Percentiles rank a stretch among this genome's conserved stretches.
Conservation (phyloP, 2,113 vertebrate species). For the Erythrolamprus reginae region DNA sequence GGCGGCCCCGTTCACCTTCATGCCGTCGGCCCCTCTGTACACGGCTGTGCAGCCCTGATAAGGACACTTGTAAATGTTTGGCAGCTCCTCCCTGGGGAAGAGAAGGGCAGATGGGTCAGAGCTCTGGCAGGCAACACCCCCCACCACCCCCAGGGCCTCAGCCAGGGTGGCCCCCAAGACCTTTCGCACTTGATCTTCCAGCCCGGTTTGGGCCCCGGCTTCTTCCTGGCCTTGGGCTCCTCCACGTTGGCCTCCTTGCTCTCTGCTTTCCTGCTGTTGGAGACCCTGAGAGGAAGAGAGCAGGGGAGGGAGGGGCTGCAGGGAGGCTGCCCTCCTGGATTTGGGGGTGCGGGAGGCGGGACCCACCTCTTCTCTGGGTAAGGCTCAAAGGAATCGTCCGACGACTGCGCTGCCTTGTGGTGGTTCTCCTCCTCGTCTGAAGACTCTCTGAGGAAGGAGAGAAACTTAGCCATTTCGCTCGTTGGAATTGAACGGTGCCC, state of each 20-base stretch:
- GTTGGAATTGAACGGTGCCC: fast-evolving
- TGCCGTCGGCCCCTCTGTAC: slow-evolving; percentile 87
- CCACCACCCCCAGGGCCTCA: too few species aligned
- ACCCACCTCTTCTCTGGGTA: slow-evolving; percentile 78
- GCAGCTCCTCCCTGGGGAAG: slow-evolving; percentile 86
- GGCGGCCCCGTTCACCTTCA: slow-evolving; percentile 83
- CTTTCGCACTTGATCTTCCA: slow-evolving; percentile 91
- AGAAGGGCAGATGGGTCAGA: background rate
- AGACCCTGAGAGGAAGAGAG: slow-evolving; percentile 36
- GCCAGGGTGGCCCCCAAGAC: slow-evolving; percentile 50
- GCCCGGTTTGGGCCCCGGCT: slow-evolving; percentile 92
- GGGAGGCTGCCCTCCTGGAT: background rate
- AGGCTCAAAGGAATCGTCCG: slow-evolving; percentile 81
- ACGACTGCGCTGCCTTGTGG: slow-evolving; percentile 66
- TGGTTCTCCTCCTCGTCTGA: slow-evolving; percentile 77
- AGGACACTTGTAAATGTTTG: slow-evolving; percentile 96
- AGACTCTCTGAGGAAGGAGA: slow-evolving; percentile 69
- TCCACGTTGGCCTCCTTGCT: slow-evolving; percentile 62
- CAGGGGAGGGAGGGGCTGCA: background rate
- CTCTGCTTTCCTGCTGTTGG: slow-evolving; percentile 66
- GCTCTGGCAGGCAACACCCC: fast-evolving
- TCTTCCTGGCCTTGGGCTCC: slow-evolving; percentile 84
- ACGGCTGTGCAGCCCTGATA: slow-evolving; percentile 93
- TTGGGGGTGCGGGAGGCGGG: background rate
- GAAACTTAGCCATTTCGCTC: background rate